phyloP scores from a whole-genome alignment of 2,888 invertebrate genomes.

The Leuctra nigra region DNA sequence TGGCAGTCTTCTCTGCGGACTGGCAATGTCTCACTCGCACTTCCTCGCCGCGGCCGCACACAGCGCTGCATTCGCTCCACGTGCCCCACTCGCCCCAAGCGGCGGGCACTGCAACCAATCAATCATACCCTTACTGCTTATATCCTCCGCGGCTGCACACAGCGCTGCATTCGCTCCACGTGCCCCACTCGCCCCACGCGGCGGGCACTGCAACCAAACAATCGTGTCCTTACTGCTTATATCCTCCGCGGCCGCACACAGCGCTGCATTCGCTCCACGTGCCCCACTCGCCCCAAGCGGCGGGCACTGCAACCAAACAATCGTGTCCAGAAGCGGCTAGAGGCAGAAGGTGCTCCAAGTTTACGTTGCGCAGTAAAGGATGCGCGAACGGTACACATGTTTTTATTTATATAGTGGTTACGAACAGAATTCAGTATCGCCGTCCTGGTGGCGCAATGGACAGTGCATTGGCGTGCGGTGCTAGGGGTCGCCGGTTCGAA shows the following conservation, averaged over 20 bases:
- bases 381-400: no score
- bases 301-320: slow-evolving; percentile 45
- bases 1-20: slow-evolving; percentile 37
- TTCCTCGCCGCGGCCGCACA: slow-evolving; percentile 45
- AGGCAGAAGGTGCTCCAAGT: no score
- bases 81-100: slow-evolving; percentile 45
- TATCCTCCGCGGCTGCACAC: slow-evolving; percentile 46
- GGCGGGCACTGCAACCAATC: slow-evolving; percentile 43
- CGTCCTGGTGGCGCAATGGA: no score
- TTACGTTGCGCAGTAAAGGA: no score
- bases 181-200: slow-evolving; percentile 45
- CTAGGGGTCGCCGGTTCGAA: no score
- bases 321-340: no score
- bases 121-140: no score
- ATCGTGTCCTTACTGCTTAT: no score
- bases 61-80: slow-evolving; percentile 46
- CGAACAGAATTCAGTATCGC: no score
- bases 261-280: slow-evolving; percentile 45
- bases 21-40: slow-evolving; percentile 40
- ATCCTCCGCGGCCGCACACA: slow-evolving; percentile 45
- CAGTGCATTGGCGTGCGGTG: no score
- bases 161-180: slow-evolving; percentile 45
- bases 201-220: slow-evolving; percentile 44
- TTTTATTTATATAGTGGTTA: no score
- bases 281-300: slow-evolving; percentile 46